Conservation (phyloP, 2,797 vertebrate species). For the Eidolon dupreanum region DNA sequence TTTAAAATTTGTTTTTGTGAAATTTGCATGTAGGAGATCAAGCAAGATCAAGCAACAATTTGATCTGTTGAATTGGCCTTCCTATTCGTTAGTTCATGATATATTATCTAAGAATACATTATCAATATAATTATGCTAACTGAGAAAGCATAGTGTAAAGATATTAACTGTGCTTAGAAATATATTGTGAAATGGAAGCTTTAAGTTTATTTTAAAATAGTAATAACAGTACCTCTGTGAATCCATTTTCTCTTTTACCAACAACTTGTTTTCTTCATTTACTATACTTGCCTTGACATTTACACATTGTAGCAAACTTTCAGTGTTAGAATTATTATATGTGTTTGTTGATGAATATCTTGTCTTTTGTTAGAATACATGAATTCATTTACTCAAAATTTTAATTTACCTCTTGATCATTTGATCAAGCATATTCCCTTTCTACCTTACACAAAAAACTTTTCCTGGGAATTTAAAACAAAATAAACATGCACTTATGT, state of each 20-base stretch:
- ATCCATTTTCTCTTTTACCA: neutral
- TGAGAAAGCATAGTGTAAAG: neutral
- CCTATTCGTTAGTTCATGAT: neutral
- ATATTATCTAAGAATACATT: neutral
- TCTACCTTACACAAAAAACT: neutral
- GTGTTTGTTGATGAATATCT: neutral
- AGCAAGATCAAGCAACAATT: neutral
- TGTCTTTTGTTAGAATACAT: neutral
- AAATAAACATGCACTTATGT: neutral
- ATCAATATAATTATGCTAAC: neutral
- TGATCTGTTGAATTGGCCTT: neutral
- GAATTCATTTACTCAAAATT: slow-evolving; percentile 2
- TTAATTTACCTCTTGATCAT: neutral
- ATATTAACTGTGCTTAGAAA: neutral
- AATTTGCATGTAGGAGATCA: neutral
- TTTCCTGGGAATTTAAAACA: neutral
- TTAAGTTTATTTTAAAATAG: neutral
- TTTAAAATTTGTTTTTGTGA: neutral
- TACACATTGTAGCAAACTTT: neutral
- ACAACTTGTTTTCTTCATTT: neutral
- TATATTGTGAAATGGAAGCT: neutral
- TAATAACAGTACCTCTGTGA: neutral
- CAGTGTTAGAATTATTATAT: neutral
- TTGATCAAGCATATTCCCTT: neutral
- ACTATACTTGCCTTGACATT: neutral